Evolutionary conservation across 2,888 invertebrate genomes (phyloP).

Genomic region (Sicus ferrugineus): DNA sequence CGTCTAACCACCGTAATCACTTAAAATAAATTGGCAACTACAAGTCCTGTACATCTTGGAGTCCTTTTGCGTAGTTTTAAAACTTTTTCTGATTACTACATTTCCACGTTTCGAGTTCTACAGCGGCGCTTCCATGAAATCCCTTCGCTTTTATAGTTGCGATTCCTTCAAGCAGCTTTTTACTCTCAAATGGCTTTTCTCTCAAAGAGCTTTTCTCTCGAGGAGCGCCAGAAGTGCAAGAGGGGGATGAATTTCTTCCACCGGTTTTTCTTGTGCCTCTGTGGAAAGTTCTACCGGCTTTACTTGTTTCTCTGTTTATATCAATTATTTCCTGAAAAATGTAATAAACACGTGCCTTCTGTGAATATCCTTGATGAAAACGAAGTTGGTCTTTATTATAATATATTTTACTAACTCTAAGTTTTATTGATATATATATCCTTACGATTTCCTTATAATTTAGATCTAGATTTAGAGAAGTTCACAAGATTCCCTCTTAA

Average conservation of each 20-base stretch:
- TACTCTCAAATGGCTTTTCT: neutral
- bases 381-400: too few species aligned
- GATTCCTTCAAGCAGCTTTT: too few species aligned
- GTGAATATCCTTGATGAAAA: too few species aligned
- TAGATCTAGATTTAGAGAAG: too few species aligned
- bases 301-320: slow-evolving; percentile 17
- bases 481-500: too few species aligned
- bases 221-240: too few species aligned
- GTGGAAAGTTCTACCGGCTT: slow-evolving; percentile 23
- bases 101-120: neutral
- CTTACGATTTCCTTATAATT: too few species aligned
- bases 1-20: neutral
- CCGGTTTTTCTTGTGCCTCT: neutral
- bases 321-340: neutral
- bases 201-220: neutral
- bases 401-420: too few species aligned
- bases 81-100: neutral
- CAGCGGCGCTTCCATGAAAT: neutral
- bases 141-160: neutral
- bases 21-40: neutral
- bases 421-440: too few species aligned
- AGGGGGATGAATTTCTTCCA: too few species aligned
- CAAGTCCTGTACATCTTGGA: neutral
- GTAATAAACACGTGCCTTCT: neutral
- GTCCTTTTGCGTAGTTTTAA: neutral